Evolutionary conservation across 2,113 vertebrate species (phyloP).

Genomic region (Fulmarus glacialis): DNA sequence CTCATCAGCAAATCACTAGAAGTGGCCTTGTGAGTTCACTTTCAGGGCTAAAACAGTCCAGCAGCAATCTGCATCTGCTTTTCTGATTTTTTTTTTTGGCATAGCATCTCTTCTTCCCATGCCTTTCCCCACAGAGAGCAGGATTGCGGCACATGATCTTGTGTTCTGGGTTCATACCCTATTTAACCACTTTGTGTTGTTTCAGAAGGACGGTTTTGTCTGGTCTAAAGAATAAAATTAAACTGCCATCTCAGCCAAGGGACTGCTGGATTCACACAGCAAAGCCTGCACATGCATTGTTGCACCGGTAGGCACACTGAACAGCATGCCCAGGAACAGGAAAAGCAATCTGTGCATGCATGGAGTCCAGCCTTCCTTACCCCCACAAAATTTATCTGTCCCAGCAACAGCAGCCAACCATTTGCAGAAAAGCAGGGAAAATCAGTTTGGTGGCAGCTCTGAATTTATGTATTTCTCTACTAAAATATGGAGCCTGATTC

Average conservation of each 20-base stretch:
- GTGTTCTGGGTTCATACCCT: neutral
- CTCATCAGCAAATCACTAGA: neutral
- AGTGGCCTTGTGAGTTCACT: neutral
- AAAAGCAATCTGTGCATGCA: accelerated
- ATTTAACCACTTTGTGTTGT: neutral
- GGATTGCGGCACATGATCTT: neutral
- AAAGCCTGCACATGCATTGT: neutral
- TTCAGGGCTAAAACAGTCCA: neutral
- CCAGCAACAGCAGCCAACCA: neutral
- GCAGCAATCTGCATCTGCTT: neutral
- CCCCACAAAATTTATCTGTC: neutral
- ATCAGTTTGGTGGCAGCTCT: neutral
- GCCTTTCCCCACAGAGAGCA: neutral
- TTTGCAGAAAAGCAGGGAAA: neutral
- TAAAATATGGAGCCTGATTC: neutral
- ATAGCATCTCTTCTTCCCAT: neutral
- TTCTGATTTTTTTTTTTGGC: neutral
- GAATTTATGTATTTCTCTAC: neutral
- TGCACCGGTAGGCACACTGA: accelerated
- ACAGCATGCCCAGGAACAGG: neutral
- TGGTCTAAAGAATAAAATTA: neutral
- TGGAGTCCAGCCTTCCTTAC: neutral
- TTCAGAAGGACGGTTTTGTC: neutral
- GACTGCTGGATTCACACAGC: neutral
- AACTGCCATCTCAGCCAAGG: neutral